phyloP scores from a whole-genome alignment of 2,113 vertebrate species.

The Lathamus discolor region DNA sequence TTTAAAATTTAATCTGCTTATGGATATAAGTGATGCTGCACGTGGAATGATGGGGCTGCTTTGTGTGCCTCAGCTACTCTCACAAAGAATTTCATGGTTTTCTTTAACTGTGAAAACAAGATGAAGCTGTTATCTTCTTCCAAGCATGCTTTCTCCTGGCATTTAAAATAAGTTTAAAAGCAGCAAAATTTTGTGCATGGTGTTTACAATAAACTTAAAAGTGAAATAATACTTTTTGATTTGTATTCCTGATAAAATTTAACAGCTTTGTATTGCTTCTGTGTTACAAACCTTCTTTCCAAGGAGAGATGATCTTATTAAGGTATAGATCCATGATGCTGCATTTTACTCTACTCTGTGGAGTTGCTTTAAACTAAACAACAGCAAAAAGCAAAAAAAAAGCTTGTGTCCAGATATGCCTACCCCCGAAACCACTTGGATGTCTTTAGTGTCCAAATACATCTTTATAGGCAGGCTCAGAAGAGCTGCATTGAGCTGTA shows the following conservation, averaged over 20 bases:
- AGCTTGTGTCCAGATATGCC: accelerated
- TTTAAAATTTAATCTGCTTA: constrained; percentile 33
- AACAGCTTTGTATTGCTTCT: background rate
- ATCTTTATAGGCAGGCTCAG: background rate
- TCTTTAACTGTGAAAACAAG: constrained; percentile 61
- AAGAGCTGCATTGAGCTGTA: background rate
- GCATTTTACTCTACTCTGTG: background rate
- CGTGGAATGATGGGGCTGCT: background rate
- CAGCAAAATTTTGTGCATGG: background rate
- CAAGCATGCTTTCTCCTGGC: background rate
- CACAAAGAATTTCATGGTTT: constrained; percentile 52
- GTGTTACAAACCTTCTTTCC: background rate
- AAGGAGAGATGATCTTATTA: background rate
- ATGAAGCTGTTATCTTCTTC: constrained; percentile 60
- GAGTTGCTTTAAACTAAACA: background rate
- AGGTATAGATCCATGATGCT: background rate
- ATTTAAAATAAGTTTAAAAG: background rate
- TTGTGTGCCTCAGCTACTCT: background rate
- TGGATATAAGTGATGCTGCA: constrained; percentile 38
- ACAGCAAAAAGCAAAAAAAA: background rate
- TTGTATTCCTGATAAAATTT: background rate
- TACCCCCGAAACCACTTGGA: background rate
- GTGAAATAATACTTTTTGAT: background rate
- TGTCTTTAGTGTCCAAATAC: background rate
- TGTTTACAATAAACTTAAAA: background rate